These are phyloP conservation scores for Hexactinellida sp. DNA, from an alignment of 37 sponge, comb jelly and placozoan species.

Conservation along the genomic window DNA sequence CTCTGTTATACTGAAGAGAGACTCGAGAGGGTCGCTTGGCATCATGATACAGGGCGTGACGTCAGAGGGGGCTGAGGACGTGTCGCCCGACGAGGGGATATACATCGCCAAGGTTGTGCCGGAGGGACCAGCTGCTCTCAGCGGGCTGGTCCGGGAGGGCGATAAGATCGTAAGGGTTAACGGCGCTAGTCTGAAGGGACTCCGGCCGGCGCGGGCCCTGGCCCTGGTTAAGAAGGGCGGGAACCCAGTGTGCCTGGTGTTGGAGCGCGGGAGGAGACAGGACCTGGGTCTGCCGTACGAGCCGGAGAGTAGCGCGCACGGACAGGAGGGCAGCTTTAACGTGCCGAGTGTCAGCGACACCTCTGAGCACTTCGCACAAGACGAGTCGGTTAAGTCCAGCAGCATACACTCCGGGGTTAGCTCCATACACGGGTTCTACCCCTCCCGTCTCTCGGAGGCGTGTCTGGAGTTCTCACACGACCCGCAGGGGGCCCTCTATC, in stretches of 20 bases:
- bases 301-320: not conserved
- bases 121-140: not conserved
- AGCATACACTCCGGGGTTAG: not conserved
- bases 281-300: not conserved
- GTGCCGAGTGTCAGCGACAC: not conserved
- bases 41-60: not conserved
- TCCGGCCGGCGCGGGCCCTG: not conserved
- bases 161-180: not conserved
- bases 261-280: not conserved
- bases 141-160: not conserved
- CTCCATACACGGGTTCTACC: slow-evolving; percentile 5
- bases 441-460: not conserved
- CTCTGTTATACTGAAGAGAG: not conserved
- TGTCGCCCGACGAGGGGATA: not conserved
- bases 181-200: not conserved
- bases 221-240: not conserved
- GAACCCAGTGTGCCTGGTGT: not conserved
- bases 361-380: not conserved
- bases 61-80: not conserved
- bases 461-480: not conserved
- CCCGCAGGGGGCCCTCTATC: not conserved
- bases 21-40: not conserved
- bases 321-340: not conserved
- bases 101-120: not conserved
- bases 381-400: not conserved